Base-by-base conservation (phyloP, 2,113 vertebrate species). In the Puffinus mauretanicus region DNA sequence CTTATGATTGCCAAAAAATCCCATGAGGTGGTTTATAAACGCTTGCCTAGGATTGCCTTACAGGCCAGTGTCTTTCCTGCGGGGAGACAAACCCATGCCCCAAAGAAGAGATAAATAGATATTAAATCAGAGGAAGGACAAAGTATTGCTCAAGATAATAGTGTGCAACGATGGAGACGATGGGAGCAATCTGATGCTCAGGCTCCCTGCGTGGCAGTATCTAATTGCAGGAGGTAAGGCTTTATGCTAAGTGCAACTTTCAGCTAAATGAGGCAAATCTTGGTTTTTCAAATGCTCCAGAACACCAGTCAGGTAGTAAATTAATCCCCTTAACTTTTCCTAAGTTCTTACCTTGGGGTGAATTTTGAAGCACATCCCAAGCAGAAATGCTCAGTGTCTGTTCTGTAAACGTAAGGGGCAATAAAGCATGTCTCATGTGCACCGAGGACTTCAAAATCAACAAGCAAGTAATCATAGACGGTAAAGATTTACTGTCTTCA, bases 121-220 rank as follows among this genome's bases (percentile, higher is more conserved):
- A 29, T 19, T 25, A 70, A 71, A 70, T 7, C 38, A 17, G 25
- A 64, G 72, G 38, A 47, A 86, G 8, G 11, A n/a, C 26, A 38
- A 58, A 64, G 5, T 7, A 4, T 87, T 82, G 58, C 16, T 88
- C 17, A 42, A 25, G 44, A 15, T 13, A 21, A 38, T 11, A 19
- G 5, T 9, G 10, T 18, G n/a, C 17, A 42, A 10, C 0, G 7
- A 9, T 8, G 16, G 52, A 36, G n/a, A 5, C 8, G 36, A n/a
- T 3, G 32, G 38, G 29, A 84, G 16, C 0, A 1, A 64, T 13
- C 26, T 1, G 3, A 18, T 0, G 0, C 65, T 57, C 27, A 19
- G 73, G 42, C 13, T 58, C 38, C 44, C 22, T n/a, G 19, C 2
- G 3, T 20, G 40, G 30, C 30, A 30, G 29, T 3, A 14, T 11